Base-by-base conservation (phyloP, 2,888 invertebrate genomes). In the Argyresthia albistria region DNA sequence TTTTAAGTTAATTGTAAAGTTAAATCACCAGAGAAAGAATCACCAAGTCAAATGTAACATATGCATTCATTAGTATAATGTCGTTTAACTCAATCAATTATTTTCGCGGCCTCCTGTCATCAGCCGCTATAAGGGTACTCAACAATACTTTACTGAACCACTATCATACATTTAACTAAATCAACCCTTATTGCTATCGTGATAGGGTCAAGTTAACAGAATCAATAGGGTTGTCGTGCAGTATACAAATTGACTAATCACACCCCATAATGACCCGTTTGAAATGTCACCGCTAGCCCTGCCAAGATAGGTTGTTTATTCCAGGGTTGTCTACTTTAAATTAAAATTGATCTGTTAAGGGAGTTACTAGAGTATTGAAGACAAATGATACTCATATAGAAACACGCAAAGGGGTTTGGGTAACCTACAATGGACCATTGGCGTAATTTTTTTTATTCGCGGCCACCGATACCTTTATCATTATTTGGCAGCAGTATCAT, bases 21-120 rank as follows among this genome's bases (percentile, higher is more conserved):
- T 45, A 66, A 70, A 58, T 65, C 60, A 68, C 66, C 65, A 62
- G 67, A 66, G 57, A 63, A 64, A 58, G 60, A 45, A 35, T 48
- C 35, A 66, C 68, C n/a, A 11, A 15, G 15, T 14, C 25, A 67
- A 69, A 62, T 54, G 65, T 57, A 80, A 79, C 86, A 86, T 87
- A 87, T 84, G 86, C 76, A 81, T 73, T 76, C 74, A 78, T 83
- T 79, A 82, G 79, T 73, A 76, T 70, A 70, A 76, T 70, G 74
- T 77, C 76, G 74, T 80, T 83, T 80, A 73, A 76, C 62, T 74
- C 78, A 80, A 86, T 87, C 84, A 86, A 84, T 84, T 84, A 77
- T 75, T 69, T 70, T 61, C 64, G 63, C 65, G 67, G 67, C 63
- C 57, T 60, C 63, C 55, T 50, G 50, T 53, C 47, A 46, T 43